Percentiles rank a stretch among this genome's conserved stretches.
These are phyloP conservation scores for Pseudobourletiella spinata DNA, from an alignment of 1,140 invertebrate genomes.

Conservation along the genomic window DNA sequence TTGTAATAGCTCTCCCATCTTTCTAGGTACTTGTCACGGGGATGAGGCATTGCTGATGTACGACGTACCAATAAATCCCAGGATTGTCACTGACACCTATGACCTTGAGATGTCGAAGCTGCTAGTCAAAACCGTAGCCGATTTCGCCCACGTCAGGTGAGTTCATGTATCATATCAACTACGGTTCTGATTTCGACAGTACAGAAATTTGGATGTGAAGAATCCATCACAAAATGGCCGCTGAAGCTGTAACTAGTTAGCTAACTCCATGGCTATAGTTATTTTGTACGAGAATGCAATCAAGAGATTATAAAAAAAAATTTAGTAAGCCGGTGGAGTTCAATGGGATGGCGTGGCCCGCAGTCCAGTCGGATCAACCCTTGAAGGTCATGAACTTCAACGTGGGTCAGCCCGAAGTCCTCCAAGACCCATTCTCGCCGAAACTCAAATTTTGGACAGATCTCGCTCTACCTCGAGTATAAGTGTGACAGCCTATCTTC, in stretches of 20 bases:
- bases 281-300: background rate
- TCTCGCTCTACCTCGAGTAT: too few species aligned
- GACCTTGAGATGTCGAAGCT: background rate
- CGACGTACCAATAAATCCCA: background rate
- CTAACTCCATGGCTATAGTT: background rate
- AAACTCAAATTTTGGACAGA: background rate
- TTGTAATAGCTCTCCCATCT: too few species aligned
- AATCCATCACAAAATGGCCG: background rate
- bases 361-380: background rate
- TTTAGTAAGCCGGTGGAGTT: background rate
- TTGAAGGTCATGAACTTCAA: background rate
- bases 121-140: background rate
- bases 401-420: background rate
- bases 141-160: background rate
- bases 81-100: background rate
- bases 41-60: background rate
- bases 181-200: too few species aligned
- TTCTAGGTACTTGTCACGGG: background rate
- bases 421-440: background rate
- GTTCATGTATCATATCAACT: too few species aligned
- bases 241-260: background rate
- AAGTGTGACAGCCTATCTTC: too few species aligned
- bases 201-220: too few species aligned
- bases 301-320: background rate
- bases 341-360: background rate